A percentile compares a stretch with the other conserved stretches of the same genome.
Conservation (phyloP, 2,797 vertebrate genomes). For the Peromyscus nudipes region DNA sequence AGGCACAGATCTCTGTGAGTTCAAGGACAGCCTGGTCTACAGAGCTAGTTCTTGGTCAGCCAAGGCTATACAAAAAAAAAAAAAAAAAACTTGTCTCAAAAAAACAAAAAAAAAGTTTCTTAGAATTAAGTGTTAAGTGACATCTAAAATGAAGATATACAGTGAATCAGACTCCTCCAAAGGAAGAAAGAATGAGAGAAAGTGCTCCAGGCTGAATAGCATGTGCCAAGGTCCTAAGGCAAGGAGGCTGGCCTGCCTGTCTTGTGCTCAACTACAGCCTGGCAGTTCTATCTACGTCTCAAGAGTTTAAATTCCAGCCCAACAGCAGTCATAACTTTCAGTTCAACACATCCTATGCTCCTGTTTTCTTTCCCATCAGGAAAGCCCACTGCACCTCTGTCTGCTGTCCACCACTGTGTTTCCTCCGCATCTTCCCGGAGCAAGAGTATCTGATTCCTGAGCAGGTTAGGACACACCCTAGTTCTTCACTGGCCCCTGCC, state of each 20-base stretch:
- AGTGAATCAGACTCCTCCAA: neutral
- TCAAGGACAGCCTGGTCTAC: neutral
- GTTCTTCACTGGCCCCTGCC: neutral
- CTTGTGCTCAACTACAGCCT: neutral
- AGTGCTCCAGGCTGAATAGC: neutral
- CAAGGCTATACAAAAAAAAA: neutral
- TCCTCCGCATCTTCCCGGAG: neutral
- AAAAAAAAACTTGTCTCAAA: neutral
- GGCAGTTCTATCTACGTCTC: neutral
- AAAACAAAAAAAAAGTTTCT: neutral
- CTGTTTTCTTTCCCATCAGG: neutral
- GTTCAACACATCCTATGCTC: constrained; percentile 5
- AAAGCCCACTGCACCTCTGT: neutral
- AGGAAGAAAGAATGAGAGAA: neutral
- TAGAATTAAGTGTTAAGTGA: neutral
- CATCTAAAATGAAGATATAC: neutral
- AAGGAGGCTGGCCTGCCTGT: neutral
- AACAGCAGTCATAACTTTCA: neutral
- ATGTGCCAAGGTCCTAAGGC: constrained; percentile 48
- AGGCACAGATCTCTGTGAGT: neutral
- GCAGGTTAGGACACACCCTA: neutral
- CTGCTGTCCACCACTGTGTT: neutral
- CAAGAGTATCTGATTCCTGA: neutral
- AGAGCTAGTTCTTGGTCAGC: neutral
- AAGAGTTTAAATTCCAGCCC: neutral